phyloP scores from a whole-genome alignment of 1,140 invertebrate species.

The Ridgeia piscesae region DNA sequence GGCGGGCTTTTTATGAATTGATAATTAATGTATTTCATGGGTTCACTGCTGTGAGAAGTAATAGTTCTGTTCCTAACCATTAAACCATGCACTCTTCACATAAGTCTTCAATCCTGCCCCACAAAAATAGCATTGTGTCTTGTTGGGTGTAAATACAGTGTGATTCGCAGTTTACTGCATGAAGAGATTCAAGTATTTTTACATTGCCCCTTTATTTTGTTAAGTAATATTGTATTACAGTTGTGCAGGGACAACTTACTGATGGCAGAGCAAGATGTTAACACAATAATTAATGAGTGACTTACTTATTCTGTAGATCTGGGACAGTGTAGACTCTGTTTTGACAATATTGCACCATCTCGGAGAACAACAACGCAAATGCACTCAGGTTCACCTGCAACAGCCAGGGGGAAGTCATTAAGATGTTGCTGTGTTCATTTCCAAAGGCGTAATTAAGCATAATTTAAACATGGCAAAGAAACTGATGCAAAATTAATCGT shows the following conservation, averaged over 20 bases:
- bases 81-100: not conserved
- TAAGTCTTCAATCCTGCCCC: not conserved
- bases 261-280: no score
- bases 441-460: no score
- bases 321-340: constrained; percentile 92
- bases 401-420: not conserved
- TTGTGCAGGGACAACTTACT: no score
- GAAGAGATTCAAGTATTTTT: not conserved
- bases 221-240: no score
- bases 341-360: constrained; percentile 97
- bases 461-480: no score
- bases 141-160: not conserved
- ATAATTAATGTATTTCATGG: not conserved
- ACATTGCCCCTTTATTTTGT: no score
- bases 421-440: no score
- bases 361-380: constrained; percentile 94
- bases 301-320: constrained; percentile 89
- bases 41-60: not conserved
- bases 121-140: no score
- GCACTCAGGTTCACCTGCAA: constrained; percentile 76
- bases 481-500: no score
- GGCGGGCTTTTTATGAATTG: not conserved
- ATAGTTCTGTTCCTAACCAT: not conserved
- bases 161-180: not conserved
- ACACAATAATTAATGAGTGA: not conserved